Evolutionary conservation across 1,140 invertebrate species (phyloP), one percentile per base, ranked within the genome.

Genomic region (Uloborus diversus): DNA sequence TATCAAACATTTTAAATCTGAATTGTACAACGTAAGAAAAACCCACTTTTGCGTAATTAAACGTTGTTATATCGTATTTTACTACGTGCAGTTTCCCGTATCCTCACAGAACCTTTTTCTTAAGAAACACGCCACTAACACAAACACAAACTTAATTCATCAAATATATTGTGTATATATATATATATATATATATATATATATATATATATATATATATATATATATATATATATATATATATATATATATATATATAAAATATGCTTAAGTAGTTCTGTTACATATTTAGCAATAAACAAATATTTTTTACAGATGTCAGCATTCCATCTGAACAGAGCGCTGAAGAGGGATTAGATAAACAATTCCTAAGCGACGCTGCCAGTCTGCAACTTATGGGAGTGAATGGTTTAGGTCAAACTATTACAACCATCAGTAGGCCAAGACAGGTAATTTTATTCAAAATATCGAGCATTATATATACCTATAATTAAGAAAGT

Each of bases 271-370:
- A 17, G 17, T 42, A 42, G 7, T 9, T 42, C 7, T 9, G 7
- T 7, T 42, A 42, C 17, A 42, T 42, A 42, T 42, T 42, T 17
- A 42, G 7, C 7, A 7, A 42, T 42, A 17, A 9, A 42, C 17
- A 17, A 9, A 42, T 42, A 42, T 42, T 20, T 30, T 61, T 28
- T 4, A 11, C 35, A 79, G 76, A 79, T 35, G 65, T 79, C 7
- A 79, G 65, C 53, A 59, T 79, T n/a, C 76, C 76, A 37, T 79
- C 76, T 0, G 76, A 79, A 23, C 76, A 68, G 17, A 79, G 76
- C 17, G 35, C 56, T 13, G 64, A 68, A 20, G 76, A 79, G 51
- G 76, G 65, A 3, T 20, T 78, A 28, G 62, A 79, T 33, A 79
- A 79, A 49, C 76, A 79, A 56, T 79, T 68, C 30, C n/a, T 79